These are phyloP conservation scores for Pygoscelis adeliae DNA, from an alignment of 2,113 vertebrate species.

Conservation along the genomic window DNA sequence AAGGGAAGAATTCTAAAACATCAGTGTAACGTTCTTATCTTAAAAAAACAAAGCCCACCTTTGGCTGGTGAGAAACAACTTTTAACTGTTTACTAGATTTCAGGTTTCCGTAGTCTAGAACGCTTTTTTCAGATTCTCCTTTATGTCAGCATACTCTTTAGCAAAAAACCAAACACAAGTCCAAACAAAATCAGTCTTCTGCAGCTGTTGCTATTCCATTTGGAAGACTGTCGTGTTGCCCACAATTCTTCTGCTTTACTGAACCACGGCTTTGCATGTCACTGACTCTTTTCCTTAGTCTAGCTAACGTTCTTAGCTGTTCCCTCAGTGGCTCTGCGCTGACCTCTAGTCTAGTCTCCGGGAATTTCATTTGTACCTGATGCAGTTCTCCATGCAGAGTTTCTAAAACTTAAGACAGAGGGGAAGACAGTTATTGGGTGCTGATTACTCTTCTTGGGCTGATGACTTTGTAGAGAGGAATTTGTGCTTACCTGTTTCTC, in stretches of 20 bases:
- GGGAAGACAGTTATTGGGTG: not conserved
- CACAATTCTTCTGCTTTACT: not conserved
- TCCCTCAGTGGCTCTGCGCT: not conserved
- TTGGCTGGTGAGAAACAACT: not conserved
- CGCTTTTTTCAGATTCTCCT: not conserved
- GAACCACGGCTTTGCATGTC: not conserved
- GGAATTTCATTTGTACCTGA: not conserved
- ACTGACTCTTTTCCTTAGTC: not conserved
- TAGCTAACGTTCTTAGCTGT: rapidly evolving
- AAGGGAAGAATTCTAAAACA: not conserved
- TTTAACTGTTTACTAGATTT: not conserved
- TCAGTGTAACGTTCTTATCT: not conserved
- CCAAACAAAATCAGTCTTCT: not conserved
- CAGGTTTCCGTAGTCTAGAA: not conserved
- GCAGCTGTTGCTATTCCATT: not conserved
- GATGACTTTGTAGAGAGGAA: not conserved
- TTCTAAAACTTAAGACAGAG: not conserved
- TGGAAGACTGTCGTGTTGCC: not conserved
- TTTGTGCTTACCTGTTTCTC: not conserved
- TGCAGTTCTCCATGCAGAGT: not conserved
- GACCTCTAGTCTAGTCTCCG: not conserved
- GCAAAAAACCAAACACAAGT: not conserved
- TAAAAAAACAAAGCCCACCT: not conserved
- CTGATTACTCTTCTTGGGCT: not conserved
- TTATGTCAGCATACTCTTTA: not conserved